Conservation (phyloP, 2,888 invertebrate genomes). For the Andrena minutula region DNA sequence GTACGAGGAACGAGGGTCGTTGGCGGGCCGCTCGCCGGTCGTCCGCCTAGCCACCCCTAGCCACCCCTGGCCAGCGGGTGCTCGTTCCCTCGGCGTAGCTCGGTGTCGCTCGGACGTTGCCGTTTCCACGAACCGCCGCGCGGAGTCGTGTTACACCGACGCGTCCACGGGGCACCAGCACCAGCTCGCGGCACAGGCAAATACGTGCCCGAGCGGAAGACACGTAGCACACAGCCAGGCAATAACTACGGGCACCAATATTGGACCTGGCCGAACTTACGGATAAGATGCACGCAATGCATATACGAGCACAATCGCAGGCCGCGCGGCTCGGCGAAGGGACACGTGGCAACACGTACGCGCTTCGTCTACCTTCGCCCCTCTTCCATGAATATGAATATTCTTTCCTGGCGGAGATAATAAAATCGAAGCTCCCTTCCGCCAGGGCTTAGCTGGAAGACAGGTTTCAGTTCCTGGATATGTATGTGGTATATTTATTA, state of each 20-base stretch:
- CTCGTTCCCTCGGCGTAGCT: conserved; percentile 69
- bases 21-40: conserved; percentile 62
- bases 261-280: conserved; percentile 27
- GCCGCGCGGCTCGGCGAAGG: not conserved
- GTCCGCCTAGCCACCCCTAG: conserved; percentile 43
- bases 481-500: too few relatives aligned
- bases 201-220: conserved; percentile 24
- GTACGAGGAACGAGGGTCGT: conserved; percentile 68
- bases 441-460: not conserved
- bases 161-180: conserved; percentile 29
- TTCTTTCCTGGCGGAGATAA: conserved; percentile 22
- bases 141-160: conserved; percentile 55
- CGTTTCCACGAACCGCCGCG: conserved; percentile 43
- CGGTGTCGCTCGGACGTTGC: conserved; percentile 70
- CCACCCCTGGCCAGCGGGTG: conserved; percentile 62
- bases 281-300: conserved; percentile 47
- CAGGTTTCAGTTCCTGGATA: not conserved
- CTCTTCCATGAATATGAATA: conserved; percentile 20
- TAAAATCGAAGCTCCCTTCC: conserved; percentile 11
- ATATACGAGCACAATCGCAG: conserved; percentile 14
- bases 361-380: not conserved
- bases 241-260: conserved; percentile 37
- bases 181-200: not conserved
- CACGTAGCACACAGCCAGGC: conserved; percentile 24
- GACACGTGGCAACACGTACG: conserved; percentile 13